phyloP scores from a whole-genome alignment of 2,113 vertebrate species.

The Semnopithecus entellus region DNA sequence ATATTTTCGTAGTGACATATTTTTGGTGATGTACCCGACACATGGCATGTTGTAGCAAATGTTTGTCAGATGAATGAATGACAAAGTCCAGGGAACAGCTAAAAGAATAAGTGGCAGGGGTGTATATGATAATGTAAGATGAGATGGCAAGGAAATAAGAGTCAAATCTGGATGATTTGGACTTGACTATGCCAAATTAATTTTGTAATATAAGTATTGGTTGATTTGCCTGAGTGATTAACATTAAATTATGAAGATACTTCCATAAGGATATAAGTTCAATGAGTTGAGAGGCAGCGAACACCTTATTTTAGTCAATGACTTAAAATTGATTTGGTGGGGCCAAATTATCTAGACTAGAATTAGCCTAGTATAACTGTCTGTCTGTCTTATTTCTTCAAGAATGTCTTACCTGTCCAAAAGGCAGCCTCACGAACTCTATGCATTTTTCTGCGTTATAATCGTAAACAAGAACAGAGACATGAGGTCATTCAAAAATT shows the following conservation, averaged over 20 bases:
- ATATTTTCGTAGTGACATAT: neutral
- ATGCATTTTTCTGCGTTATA: slow-evolving; percentile 94
- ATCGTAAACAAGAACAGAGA: slow-evolving; percentile 95
- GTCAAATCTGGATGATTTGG: neutral
- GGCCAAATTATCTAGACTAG: neutral
- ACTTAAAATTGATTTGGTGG: neutral
- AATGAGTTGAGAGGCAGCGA: neutral
- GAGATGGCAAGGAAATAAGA: neutral
- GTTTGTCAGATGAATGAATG: neutral
- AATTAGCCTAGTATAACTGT: slow-evolving; percentile 34
- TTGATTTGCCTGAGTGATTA: neutral
- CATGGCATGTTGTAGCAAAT: neutral
- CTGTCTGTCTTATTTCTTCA: slow-evolving; percentile 78
- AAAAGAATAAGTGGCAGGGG: neutral
- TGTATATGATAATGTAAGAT: neutral
- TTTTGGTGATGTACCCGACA: neutral
- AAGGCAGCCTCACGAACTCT: slow-evolving; percentile 94
- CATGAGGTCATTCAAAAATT: slow-evolving; percentile 94
- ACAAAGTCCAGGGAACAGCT: neutral
- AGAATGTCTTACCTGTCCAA: slow-evolving; percentile 96
- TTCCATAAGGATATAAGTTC: neutral
- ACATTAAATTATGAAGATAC: neutral
- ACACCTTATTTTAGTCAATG: neutral
- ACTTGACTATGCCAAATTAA: neutral
- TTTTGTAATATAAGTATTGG: neutral